These are phyloP conservation scores for Meganola albula DNA, from an alignment of 2,888 invertebrate genomes.

Conservation along the genomic window DNA sequence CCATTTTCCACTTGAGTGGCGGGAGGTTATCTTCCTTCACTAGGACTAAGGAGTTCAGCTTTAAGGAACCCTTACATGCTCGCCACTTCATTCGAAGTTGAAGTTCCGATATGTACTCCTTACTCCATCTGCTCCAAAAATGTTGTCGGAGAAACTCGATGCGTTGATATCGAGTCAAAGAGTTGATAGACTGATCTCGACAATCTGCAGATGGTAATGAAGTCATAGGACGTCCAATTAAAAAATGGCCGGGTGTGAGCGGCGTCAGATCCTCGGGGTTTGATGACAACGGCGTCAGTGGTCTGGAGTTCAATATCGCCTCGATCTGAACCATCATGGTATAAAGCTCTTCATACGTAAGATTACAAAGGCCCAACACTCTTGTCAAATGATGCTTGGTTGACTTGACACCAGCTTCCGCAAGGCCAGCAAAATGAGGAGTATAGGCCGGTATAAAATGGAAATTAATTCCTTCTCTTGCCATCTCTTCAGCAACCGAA, in stretches of 20 bases:
- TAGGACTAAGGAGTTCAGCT: constrained; percentile 14
- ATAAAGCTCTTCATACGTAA: constrained; percentile 7
- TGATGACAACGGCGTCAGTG: constrained; percentile 22
- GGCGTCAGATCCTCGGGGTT: constrained; percentile 17
- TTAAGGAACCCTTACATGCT: constrained; percentile 5
- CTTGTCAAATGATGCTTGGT: constrained; percentile 1
- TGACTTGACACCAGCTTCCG: constrained; percentile 3
- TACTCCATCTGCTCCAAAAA: constrained; percentile 19
- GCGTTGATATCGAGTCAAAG: constrained; percentile 7
- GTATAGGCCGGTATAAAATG: constrained; percentile 7
- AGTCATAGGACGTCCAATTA: constrained; percentile 18
- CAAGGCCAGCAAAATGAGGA: constrained; percentile 8
- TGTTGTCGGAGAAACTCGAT: constrained; percentile 13
- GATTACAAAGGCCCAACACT: constrained; percentile 4
- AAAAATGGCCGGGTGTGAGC: constrained; percentile 24
- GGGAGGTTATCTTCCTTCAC: constrained; percentile 15
- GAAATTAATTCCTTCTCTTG: constrained; percentile 4
- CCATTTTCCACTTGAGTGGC: constrained; percentile 4
- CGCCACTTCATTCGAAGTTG: constrained; percentile 31
- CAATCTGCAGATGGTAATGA: neutral
- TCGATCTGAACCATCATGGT: constrained; percentile 16
- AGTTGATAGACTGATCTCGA: neutral
- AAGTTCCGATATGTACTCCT: constrained; percentile 20
- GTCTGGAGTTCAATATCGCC: constrained; percentile 23
- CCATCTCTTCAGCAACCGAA: too few species aligned